A percentile compares a stretch with the other conserved stretches of the same genome.
phyloP scores from a whole-genome alignment of 2,113 vertebrate genomes.

The Dinomys branickii region DNA sequence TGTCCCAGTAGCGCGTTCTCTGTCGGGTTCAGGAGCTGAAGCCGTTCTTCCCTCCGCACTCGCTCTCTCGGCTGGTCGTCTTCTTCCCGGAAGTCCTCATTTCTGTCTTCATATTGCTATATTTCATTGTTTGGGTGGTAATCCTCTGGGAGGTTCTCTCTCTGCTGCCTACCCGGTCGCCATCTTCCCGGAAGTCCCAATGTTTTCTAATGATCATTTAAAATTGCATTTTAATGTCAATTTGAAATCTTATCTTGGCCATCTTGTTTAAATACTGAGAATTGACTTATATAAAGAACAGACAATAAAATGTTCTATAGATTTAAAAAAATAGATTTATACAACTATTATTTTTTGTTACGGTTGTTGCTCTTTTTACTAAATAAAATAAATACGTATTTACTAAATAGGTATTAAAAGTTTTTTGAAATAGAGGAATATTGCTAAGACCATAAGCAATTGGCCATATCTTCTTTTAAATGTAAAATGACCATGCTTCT shows the following conservation, averaged over 20 bases:
- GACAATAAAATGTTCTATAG: background rate
- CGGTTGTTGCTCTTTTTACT: background rate
- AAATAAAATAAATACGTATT: background rate
- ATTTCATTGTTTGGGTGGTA: too few species aligned
- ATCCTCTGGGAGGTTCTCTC: too few species aligned
- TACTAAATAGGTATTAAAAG: conserved; percentile 14
- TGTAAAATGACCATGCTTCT: background rate
- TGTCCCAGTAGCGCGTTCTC: too few species aligned
- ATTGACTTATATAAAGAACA: background rate
- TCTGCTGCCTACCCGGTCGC: too few species aligned
- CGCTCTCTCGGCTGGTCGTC: too few species aligned
- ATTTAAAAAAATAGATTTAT: background rate
- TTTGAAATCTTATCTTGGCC: conserved; percentile 12
- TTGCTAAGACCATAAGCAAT: conserved; percentile 26
- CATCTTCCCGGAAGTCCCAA: too few species aligned
- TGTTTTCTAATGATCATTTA: background rate
- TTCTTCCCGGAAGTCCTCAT: too few species aligned
- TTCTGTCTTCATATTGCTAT: too few species aligned
- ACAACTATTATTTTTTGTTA: background rate
- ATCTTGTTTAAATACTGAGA: background rate
- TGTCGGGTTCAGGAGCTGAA: too few species aligned
- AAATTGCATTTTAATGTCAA: conserved; percentile 15
- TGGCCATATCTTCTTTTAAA: background rate
- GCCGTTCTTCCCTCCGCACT: too few species aligned
- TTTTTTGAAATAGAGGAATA: background rate